Evolutionary conservation across 2,113 vertebrate genomes (phyloP).

Genomic region (Cebidichthys violaceus): DNA sequence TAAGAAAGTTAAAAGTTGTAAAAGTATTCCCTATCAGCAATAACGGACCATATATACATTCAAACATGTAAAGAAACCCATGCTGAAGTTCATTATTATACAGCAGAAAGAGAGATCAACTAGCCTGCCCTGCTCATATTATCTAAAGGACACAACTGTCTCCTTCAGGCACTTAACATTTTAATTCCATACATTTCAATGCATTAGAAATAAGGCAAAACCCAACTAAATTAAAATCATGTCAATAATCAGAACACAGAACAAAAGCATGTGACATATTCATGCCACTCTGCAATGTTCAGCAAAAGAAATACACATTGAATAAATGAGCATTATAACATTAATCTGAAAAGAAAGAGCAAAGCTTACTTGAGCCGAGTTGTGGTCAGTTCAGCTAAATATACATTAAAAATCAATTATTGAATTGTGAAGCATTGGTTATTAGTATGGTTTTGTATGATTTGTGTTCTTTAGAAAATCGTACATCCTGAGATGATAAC

Average conservation of each 20-base stretch:
- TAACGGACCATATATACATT: too few relatives aligned
- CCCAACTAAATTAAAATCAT: constrained; percentile 16
- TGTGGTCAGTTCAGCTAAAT: constrained; percentile 26
- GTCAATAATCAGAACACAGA: constrained; percentile 27
- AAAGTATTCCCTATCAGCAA: too few relatives aligned
- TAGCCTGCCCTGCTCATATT: too few relatives aligned
- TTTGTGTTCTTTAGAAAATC: background rate
- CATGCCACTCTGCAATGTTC: constrained; percentile 13
- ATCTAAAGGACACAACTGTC: too few relatives aligned
- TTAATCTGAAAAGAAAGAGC: constrained; percentile 20
- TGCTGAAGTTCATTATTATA: too few relatives aligned
- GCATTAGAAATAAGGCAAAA: too few relatives aligned
- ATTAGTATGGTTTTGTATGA: constrained; percentile 19
- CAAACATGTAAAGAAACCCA: too few relatives aligned
- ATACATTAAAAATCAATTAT: constrained; percentile 26
- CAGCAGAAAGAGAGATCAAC: too few relatives aligned
- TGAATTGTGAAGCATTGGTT: constrained; percentile 17
- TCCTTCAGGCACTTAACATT: too few relatives aligned
- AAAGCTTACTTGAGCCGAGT: constrained; percentile 18
- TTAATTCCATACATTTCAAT: too few relatives aligned
- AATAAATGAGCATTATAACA: constrained; percentile 16
- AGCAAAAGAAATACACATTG: background rate
- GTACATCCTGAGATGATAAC: constrained; percentile 36
- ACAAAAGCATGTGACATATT: constrained; percentile 3
- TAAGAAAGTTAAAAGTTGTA: too few relatives aligned